Conservation (phyloP, 2,113 vertebrate genomes). For the Hippocampus barbouri region DNA sequence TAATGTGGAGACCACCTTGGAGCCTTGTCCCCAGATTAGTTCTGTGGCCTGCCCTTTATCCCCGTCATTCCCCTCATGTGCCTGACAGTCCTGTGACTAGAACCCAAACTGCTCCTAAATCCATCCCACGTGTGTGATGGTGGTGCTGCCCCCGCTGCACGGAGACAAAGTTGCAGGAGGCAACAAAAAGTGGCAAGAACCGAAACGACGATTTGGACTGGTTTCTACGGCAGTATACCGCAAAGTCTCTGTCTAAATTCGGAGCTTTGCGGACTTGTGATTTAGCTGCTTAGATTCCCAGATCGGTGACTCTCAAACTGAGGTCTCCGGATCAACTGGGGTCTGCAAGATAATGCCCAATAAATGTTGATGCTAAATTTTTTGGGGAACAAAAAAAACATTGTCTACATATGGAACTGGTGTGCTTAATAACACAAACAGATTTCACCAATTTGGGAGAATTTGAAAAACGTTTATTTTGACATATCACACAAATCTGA, state of each 20-base stretch:
- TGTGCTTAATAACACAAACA: no score
- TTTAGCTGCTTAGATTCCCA: not conserved
- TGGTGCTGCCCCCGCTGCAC: not conserved
- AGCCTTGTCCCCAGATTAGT: conserved; percentile 23
- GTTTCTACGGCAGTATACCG: not conserved
- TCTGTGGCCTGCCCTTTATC: conserved; percentile 19
- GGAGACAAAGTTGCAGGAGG: conserved; percentile 1
- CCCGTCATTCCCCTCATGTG: conserved; percentile 31
- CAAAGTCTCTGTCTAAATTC: not conserved
- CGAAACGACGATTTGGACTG: not conserved
- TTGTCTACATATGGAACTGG: no score
- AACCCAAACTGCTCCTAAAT: conserved; percentile 1
- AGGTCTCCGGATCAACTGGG: not conserved
- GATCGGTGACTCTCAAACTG: not conserved
- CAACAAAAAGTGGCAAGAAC: not conserved
- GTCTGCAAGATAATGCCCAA: no score
- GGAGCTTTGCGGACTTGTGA: not conserved
- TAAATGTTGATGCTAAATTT: no score
- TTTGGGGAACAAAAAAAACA: no score
- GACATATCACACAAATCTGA: no score
- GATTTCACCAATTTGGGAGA: no score
- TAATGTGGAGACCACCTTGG: conserved; percentile 68
- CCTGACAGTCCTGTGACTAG: not conserved
- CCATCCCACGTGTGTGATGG: conserved; percentile 2
- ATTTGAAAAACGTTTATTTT: no score